Evolutionary conservation across 2,797 vertebrate species (phyloP).

Genomic region (Botia almorhae): DNA sequence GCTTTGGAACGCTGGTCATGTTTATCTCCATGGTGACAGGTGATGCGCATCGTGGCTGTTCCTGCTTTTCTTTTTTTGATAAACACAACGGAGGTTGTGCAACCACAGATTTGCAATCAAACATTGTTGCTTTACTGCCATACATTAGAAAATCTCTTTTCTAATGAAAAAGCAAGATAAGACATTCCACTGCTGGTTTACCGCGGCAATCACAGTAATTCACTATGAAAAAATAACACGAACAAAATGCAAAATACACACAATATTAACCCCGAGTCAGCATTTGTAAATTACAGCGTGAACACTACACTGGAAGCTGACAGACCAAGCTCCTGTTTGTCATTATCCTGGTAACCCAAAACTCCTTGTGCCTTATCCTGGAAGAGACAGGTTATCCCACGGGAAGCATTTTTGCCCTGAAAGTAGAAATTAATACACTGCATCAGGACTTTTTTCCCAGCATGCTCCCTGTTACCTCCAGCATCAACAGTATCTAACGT

Average conservation of each 20-base stretch:
- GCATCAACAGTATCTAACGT: too few species aligned
- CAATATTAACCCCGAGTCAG: constrained; percentile 38
- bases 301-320: constrained; percentile 39
- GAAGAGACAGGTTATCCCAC: constrained; percentile 73
- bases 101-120: not conserved
- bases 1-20: not conserved
- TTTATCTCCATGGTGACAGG: not conserved
- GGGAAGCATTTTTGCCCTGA: constrained; percentile 76
- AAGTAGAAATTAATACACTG: constrained; percentile 82
- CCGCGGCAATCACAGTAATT: constrained; percentile 32
- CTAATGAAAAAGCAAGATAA: too few species aligned
- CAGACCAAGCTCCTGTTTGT: constrained; percentile 58
- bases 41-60: not conserved
- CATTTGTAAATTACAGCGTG: constrained; percentile 38
- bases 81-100: constrained; percentile 5
- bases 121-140: not conserved
- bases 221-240: constrained; percentile 11
- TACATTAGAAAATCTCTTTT: constrained; percentile 13
- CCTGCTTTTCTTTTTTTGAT: not conserved
- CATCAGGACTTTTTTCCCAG: constrained; percentile 53
- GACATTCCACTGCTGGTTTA: too few species aligned
- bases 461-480: too few species aligned
- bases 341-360: constrained; percentile 71
- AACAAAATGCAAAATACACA: constrained; percentile 40
- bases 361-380: constrained; percentile 62